Base-by-base conservation (phyloP, 2,888 invertebrate genomes). In the Caenorhabditis auriculariae region DNA sequence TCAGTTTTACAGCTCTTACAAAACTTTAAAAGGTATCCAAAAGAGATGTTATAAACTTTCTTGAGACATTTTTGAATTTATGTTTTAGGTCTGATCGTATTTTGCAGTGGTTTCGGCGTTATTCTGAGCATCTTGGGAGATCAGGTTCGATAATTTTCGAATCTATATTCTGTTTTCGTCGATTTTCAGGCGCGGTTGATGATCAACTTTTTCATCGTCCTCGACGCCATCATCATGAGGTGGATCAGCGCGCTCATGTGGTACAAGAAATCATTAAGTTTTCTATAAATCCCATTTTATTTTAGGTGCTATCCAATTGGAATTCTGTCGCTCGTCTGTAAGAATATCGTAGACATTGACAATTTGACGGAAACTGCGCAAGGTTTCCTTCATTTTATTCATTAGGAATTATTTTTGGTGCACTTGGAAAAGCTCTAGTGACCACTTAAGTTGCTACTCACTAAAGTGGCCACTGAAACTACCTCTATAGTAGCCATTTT, bases 211-310 rank as follows among this genome's bases (percentile, higher is more conserved):
- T 91, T 93, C 84, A 88, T 89, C 74, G 89, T 90, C 44, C 87
- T 91, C 54, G 92, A 93, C 82, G 90, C 91, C 80, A 91, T 91
- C 49, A 89, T 92, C 77, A 91, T 92, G 90, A 88, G 89, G 82
- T 91, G 92, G 89, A 91, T 92, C 49, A 89, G 89, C 4, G 89
- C 89, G 9, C 89, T 91, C 9, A 91, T 93, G 89, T 92, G 91
- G 92, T 87, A 69, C 3, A n/a, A 4, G 19, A 37, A 28, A 21
- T 7, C 23, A 3, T 7, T 6, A 24, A 23, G 21, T 54, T 44
- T 44, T 43, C 28, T n/a, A 42, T 19, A 37, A n/a, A 4, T 15
- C 4, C 5, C 5, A 12, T 3, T 39, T 37, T n/a, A n/a, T n/a
- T 79, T 37, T 78, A 88, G 88, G 88, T 88, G 87, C 75, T 87